Base-by-base conservation (phyloP, 2,888 invertebrate genomes). In the Drosophila aldrichi region DNA sequence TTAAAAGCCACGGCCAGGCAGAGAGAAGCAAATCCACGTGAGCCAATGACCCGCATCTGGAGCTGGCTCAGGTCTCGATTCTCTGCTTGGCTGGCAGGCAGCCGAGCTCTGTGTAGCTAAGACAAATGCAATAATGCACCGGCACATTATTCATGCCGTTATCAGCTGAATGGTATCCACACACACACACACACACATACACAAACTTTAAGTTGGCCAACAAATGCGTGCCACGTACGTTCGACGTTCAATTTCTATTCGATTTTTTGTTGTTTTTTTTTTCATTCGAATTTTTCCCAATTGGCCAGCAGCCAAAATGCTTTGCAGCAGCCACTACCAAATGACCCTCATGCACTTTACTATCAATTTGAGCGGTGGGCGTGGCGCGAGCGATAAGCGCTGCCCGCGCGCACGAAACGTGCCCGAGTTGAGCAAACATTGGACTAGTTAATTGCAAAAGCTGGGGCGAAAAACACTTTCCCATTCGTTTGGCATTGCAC, bases 141-240 rank as follows among this genome's bases (percentile, higher is more conserved):
- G 89, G 74, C 88, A 85, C 86, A 87, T 87, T 89, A 88, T 87
- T 87, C 89, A 89, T 81, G 79, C 70, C 79, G 86, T 88, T 87
- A 87, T 87, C 86, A 89, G 85, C 48, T 56, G 70, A 82, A 74
- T 89, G 82, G 79, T 70, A 74, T 74, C 64, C 62, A 75, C 18
- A 34, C 49, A 18, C 18, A 49, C 49, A 49, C 49, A 18, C 29
- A 18, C 29, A 25, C 25, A 25, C 25, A 25, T 2, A 32, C 32
- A 18, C 32, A 18, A 18, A 32, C 18, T 40, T 54, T 54, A 54
- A 54, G 18, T 54, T 56, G 43, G 43, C 41, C 32, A 56, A 43
- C 32, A 56, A 81, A 87, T 87, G 69, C 69, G 59, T 74, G 63
- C 59, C 70, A 89, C 75, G 70, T 66, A 20, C 49, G 16, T 9